Percentiles rank a stretch among this genome's conserved stretches.
phyloP scores from a whole-genome alignment of 2,113 vertebrate species.

The Sander lucioperca region DNA sequence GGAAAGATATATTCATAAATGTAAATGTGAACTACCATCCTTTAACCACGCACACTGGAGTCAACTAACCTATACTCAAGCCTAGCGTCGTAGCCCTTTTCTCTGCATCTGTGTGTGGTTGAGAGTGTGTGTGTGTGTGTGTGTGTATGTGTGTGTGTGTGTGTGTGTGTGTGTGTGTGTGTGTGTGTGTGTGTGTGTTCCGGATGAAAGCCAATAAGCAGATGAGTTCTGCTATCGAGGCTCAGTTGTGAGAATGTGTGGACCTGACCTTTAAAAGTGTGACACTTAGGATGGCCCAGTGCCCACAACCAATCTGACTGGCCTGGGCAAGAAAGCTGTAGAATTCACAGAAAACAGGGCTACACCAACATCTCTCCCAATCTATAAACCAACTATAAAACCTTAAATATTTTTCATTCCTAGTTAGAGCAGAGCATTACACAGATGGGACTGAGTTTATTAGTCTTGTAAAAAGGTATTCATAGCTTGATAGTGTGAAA shows the following conservation, averaged over 20 bases:
- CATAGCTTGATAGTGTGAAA: slow-evolving; percentile 48
- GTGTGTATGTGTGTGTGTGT: slow-evolving; percentile 1
- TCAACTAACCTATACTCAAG: slow-evolving; percentile 62
- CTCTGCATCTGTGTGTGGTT: slow-evolving; percentile 18
- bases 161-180: slow-evolving; percentile 28
- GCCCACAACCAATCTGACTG: slow-evolving; percentile 64
- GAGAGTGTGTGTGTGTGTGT: not conserved
- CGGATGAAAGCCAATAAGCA: slow-evolving; percentile 72
- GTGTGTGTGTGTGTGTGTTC: slow-evolving; percentile 50
- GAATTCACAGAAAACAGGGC: slow-evolving; percentile 37
- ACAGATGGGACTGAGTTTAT: slow-evolving; percentile 43
- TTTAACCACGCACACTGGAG: slow-evolving; percentile 60
- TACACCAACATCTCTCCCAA: slow-evolving; percentile 55
- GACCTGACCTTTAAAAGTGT: slow-evolving; percentile 83
- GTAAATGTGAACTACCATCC: slow-evolving; percentile 79
- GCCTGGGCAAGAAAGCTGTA: slow-evolving; percentile 46
- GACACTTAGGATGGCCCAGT: slow-evolving; percentile 77
- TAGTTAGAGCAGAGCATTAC: slow-evolving; percentile 1
- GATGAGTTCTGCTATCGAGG: slow-evolving; percentile 72
- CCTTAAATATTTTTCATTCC: slow-evolving; percentile 32
- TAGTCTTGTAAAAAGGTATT: slow-evolving; percentile 49
- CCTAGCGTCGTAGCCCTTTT: slow-evolving; percentile 68
- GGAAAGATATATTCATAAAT: slow-evolving; percentile 82
- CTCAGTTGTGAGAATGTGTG: slow-evolving; percentile 65
- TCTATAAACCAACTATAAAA: slow-evolving; percentile 54